Evolutionary conservation across 2,888 invertebrate genomes (phyloP).

Genomic region (Hetaerina titia): DNA sequence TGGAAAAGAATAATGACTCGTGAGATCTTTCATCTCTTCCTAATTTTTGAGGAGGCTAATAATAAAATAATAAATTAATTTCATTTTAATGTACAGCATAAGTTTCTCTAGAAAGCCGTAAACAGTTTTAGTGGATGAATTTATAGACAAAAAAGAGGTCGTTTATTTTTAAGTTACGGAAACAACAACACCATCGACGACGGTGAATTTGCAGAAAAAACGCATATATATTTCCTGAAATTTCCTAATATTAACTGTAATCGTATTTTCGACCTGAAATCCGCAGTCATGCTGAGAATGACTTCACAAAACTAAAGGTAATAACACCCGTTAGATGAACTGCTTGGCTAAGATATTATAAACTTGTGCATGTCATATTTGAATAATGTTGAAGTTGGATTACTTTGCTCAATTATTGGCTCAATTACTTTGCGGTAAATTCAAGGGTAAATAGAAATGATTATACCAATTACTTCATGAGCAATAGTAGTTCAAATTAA

Average conservation of each 20-base stretch:
- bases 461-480: too few species aligned
- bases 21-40: background rate
- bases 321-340: too few species aligned
- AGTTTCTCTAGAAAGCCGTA: background rate
- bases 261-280: background rate
- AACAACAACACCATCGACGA: background rate
- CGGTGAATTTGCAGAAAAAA: background rate
- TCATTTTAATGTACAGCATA: background rate
- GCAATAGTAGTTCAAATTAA: too few species aligned
- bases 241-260: background rate
- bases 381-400: too few species aligned
- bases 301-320: too few species aligned
- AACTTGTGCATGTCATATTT: too few species aligned
- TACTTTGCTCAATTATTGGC: too few species aligned
- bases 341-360: too few species aligned
- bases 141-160: background rate
- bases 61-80: background rate
- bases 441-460: too few species aligned
- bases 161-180: background rate
- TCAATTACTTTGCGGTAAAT: too few species aligned
- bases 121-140: background rate
- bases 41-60: background rate
- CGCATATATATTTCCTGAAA: background rate
- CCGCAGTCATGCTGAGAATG: too few species aligned
- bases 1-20: background rate